Evolutionary conservation across 2,888 invertebrate species (phyloP), one percentile per base, ranked within the genome.

Genomic region (Cerastoderma edule): DNA sequence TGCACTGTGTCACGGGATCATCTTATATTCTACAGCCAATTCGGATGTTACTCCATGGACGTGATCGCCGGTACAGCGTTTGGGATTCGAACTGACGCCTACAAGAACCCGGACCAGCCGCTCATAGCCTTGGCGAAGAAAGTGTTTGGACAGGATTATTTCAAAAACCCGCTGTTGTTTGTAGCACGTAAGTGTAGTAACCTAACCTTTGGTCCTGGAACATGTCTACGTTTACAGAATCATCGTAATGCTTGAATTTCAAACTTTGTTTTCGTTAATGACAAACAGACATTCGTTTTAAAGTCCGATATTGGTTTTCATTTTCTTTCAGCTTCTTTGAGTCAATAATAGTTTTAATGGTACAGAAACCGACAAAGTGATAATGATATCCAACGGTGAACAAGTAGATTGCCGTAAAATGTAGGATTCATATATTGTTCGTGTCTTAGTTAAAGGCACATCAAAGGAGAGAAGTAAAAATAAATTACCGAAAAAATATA

Each of bases 51-150:
- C 71, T 80, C 85, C 1, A 83, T 88, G 85, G 86, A 87, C 60
- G 83, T 85, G 10, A 87, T 86, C 35, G 85, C 86, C 22, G 69
- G 84, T 39, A 85, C 85, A 2, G 87, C 83, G 0, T 87, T 88
- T 78, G 88, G 88, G 2, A 72, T 87, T 50, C 77, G 85, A 22
- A 79, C 84, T 8, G 72, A 85, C 60, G 77, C 85, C 0, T 74
- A 80, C 65, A 80, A 77, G 22, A 72, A 85, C 56, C 86, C 87
- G 8, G 74, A 85, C 1, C 81, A 88, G 44, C 67, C 74, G 0
- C 86, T 88, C 66, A 79, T 82, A 24, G 48, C 74, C 13, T 50
- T 75, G 22, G 83, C 83, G 2, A 73, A 74, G 27, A 72, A 70
- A 48, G 73, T 80, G 13, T 78, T 78, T 60, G 70, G 80, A 72